These are phyloP conservation scores for Brachionus asplanchnoidis DNA, from an alignment of 1,140 invertebrate species.

Conservation along the genomic window DNA sequence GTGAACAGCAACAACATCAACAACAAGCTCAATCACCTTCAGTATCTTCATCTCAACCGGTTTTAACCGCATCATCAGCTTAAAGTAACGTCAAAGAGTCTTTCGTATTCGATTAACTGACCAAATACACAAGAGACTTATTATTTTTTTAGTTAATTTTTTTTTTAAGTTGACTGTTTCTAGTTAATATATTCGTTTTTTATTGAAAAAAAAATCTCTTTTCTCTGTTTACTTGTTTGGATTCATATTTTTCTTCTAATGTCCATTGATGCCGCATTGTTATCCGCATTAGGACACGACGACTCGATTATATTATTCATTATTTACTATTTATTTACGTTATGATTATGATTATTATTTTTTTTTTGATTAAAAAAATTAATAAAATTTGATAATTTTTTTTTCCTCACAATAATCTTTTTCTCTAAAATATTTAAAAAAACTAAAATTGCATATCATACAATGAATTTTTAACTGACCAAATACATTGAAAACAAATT, in stretches of 20 bases:
- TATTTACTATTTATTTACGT: neutral
- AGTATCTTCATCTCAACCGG: conserved; percentile 19
- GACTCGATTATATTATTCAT: neutral
- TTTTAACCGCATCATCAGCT: conserved; percentile 6
- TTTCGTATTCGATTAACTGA: neutral
- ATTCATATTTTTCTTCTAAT: neutral
- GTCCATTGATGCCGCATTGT: neutral
- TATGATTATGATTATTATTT: neutral
- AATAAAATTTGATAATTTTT: neutral
- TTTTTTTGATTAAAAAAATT: neutral
- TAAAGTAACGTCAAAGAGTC: neutral
- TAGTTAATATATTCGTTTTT: neutral
- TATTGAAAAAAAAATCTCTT: neutral
- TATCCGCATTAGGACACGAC: neutral
- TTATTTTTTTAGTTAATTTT: neutral
- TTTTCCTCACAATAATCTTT: neutral
- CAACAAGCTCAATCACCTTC: conserved; percentile 12
- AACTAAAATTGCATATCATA: too few species aligned
- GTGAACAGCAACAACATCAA: neutral
- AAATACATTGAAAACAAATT: too few species aligned
- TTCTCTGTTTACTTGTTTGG: neutral
- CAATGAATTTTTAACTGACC: too few species aligned
- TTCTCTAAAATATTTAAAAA: neutral
- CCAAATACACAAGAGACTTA: neutral
- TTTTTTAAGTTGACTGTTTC: neutral